Evolutionary conservation across 2,888 invertebrate genomes (phyloP).

Genomic region (Acholoe squamosa): DNA sequence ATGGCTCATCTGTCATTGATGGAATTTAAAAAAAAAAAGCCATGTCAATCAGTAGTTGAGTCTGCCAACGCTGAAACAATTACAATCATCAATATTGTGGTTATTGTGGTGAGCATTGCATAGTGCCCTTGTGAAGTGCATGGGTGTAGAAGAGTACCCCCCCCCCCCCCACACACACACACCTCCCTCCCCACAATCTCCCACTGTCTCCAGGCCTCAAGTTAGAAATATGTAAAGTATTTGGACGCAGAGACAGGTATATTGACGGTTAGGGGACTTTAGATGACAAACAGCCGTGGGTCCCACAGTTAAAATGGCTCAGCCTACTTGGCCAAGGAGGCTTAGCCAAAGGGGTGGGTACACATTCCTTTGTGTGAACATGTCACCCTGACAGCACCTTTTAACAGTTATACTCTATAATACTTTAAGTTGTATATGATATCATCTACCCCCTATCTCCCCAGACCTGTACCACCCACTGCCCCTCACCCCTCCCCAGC

Average conservation of each 20-base stretch:
- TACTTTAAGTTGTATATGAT: not conserved
- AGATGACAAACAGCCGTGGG: not conserved
- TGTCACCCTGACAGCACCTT: not conserved
- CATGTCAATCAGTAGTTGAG: no score
- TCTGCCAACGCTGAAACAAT: not conserved
- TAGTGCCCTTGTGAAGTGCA: not conserved
- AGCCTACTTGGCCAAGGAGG: not conserved
- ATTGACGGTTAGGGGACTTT: slow-evolving; percentile 21
- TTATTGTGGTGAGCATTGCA: not conserved
- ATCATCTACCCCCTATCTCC: not conserved
- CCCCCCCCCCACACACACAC: no score
- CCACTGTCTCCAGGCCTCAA: not conserved
- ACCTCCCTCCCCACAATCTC: not conserved
- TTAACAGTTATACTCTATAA: slow-evolving; percentile 3
- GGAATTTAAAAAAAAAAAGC: no score
- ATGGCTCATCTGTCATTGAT: no score
- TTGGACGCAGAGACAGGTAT: not conserved
- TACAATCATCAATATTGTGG: not conserved
- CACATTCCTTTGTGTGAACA: not conserved
- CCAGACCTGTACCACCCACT: not conserved
- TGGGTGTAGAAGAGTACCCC: no score
- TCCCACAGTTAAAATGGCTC: not conserved
- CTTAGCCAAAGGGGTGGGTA: not conserved
- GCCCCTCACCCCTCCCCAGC: not conserved
- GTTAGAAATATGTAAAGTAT: slow-evolving; percentile 17